Evolutionary conservation across 2,113 vertebrate species (phyloP).

Genomic region (Hystrix brachyura): DNA sequence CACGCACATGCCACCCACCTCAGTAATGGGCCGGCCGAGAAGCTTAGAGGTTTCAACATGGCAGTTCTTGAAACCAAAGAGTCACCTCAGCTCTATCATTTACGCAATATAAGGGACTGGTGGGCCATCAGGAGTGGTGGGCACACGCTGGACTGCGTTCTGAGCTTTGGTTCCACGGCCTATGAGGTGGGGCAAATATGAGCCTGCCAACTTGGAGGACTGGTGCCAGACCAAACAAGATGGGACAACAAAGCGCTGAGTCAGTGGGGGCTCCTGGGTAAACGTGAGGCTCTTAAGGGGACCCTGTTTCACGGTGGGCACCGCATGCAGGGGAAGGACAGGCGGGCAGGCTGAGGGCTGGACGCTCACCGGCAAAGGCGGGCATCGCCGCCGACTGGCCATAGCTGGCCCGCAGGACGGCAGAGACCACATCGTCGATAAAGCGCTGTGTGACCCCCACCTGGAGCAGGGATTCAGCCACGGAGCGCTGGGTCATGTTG

Average conservation of each 20-base stretch:
- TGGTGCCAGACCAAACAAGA: neutral
- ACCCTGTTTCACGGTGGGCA: neutral
- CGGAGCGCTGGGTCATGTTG: constrained; percentile 96
- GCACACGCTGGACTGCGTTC: neutral
- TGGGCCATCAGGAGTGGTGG: neutral
- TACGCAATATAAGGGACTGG: neutral
- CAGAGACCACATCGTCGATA: constrained; percentile 96
- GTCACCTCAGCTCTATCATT: neutral
- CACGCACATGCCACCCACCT: too few relatives aligned
- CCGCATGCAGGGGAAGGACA: neutral
- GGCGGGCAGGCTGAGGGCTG: neutral
- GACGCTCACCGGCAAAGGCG: constrained; percentile 94
- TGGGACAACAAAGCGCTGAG: neutral
- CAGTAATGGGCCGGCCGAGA: neutral
- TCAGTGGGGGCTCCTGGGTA: rapidly evolving
- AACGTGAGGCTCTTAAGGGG: neutral
- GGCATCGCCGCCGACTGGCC: constrained; percentile 96
- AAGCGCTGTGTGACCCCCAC: constrained; percentile 97
- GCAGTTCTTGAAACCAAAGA: neutral
- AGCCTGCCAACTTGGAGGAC: neutral
- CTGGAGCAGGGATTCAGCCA: constrained; percentile 95
- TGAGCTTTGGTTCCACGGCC: neutral
- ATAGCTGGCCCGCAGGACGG: constrained; percentile 96
- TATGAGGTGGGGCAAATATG: neutral
- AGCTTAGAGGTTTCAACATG: neutral